Conservation (phyloP, 2,113 vertebrate genomes). For the Lepidothrix coronata region DNA sequence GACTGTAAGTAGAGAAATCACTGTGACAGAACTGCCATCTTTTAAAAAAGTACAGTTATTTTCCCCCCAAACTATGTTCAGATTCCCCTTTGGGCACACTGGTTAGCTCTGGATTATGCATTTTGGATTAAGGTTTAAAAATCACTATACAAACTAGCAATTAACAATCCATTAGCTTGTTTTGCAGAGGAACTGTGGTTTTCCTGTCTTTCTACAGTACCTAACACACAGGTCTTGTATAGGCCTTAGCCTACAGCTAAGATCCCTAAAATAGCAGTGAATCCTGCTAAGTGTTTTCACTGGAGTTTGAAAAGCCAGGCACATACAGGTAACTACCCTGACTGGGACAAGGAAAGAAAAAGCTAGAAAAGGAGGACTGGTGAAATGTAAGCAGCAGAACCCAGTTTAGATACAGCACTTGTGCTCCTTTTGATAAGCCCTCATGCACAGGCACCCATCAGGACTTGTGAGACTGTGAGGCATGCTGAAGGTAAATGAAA, state of each 20-base stretch:
- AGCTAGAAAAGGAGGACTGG: not conserved
- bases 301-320: not conserved
- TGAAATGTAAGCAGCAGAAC: not conserved
- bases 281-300: not conserved
- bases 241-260: not conserved
- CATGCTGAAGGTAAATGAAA: not conserved
- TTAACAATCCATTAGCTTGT: not conserved
- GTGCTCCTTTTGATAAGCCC: not conserved
- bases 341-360: not conserved
- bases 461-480: not conserved
- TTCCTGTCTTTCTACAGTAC: not conserved
- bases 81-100: fast-evolving
- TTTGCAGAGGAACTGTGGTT: not conserved
- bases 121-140: not conserved
- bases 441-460: not conserved
- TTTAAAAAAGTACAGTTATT: not conserved
- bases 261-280: not conserved
- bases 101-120: not conserved
- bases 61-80: not conserved
- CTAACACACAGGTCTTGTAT: not conserved
- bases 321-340: not conserved
- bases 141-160: not conserved
- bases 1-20: not conserved
- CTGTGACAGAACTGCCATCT: not conserved
- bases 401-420: not conserved